Evolutionary conservation across 2,113 vertebrate species (phyloP).

Genomic region (Sus scrofa): DNA sequence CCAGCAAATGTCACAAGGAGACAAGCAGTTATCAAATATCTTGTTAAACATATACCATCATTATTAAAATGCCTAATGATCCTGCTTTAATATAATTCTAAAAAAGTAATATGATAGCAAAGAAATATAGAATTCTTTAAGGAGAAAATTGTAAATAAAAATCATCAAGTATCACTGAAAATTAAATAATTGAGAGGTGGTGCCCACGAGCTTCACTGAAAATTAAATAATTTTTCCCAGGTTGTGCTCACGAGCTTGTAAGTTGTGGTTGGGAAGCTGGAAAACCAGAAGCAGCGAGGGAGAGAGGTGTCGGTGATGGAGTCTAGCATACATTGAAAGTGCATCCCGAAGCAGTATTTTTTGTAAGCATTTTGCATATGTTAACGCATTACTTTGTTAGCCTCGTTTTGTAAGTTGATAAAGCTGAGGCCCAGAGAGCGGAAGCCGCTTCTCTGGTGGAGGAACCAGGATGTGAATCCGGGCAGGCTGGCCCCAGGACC

Average conservation of each 20-base stretch:
- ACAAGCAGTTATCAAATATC: too few species aligned
- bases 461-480: not conserved
- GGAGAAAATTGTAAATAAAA: slow-evolving; percentile 31
- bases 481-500: not conserved
- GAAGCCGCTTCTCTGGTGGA: not conserved
- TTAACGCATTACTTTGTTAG: not conserved
- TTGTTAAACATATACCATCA: too few species aligned
- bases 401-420: not conserved
- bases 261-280: not conserved
- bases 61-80: too few species aligned
- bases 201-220: not conserved
- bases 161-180: not conserved
- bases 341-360: not conserved
- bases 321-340: fast-evolving
- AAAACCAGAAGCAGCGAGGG: not conserved
- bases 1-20: too few species aligned
- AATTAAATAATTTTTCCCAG: not conserved
- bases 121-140: not conserved
- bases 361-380: not conserved
- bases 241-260: not conserved
- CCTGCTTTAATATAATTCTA: too few species aligned
- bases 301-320: too few species aligned
- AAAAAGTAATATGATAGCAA: not conserved
- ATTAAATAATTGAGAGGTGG: not conserved
- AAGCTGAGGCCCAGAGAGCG: not conserved